Base-by-base conservation (phyloP, 2,888 invertebrate genomes). In the Lasius fuliginosus region DNA sequence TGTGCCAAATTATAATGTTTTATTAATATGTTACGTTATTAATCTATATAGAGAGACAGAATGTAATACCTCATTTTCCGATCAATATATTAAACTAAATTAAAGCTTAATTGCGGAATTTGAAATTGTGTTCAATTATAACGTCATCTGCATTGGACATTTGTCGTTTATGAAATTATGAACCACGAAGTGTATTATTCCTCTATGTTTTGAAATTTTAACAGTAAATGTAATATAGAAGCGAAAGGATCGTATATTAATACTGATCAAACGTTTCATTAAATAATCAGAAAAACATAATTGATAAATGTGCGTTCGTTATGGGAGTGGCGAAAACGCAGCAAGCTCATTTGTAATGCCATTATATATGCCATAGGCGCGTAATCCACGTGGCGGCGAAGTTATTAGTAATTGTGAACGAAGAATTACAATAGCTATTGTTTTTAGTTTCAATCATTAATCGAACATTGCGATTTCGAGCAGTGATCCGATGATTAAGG, bases 61-160 rank as follows among this genome's bases (percentile, higher is more conserved):
- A 46, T 18, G 27, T 33, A 18, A 69, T 71, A 79, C 5, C 33
- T 49, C 58, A 71, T 81, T 73, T 71, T 60, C 60, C 36, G 33
- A 81, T 81, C 79, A 60, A 81, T 81, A 60, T 73, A 60, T 73
- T 79, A 60, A 81, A 81, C 46, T 73, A 46, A 81, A 81, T 81
- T 73, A 46, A 60, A 73, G 53, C 60, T 60, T 58, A 81, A 81
- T 81, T 81, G 79, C 27, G 42, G 46, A 60, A 81, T 81, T 73
- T 46, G 58, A 60, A 73, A 81, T 81, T 73, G 73, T 27, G 42
- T 81, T 60, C 33, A 46, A 46, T 73, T 81, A 81, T 23, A 73
- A 60, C 36, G 33, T 73, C 60, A 73, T 42, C 12, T 33, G 58
- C 42, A 27, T 23, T 42, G 46, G 42, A 36, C 73, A 60, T 69